These are phyloP conservation scores for Parapsyche elsis DNA, from an alignment of 1,140 invertebrate species.

Conservation along the genomic window DNA sequence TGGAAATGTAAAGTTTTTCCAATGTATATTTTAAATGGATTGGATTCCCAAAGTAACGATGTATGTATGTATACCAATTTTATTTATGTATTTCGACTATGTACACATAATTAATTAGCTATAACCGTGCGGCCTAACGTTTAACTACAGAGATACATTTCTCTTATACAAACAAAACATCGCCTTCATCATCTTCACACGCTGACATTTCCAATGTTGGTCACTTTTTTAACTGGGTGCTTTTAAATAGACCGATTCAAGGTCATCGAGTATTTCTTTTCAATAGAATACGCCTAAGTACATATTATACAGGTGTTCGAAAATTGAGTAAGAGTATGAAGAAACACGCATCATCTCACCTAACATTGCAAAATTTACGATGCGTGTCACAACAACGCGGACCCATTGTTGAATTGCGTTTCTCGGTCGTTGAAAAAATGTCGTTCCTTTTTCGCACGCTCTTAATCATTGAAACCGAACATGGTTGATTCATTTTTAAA, in stretches of 20 bases:
- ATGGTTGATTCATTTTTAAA: background rate
- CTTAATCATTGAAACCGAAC: background rate
- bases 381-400: background rate
- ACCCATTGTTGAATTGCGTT: constrained; percentile 5
- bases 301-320: constrained; percentile 2
- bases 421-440: background rate
- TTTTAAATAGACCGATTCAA: background rate
- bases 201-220: background rate
- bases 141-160: too few relatives aligned
- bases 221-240: background rate
- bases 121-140: too few relatives aligned
- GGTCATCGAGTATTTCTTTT: background rate
- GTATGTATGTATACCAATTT: too few relatives aligned
- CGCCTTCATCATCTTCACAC: background rate
- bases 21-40: too few relatives aligned
- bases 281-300: background rate
- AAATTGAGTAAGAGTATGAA: background rate
- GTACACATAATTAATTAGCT: too few relatives aligned
- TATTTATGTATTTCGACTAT: too few relatives aligned
- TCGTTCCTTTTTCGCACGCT: background rate
- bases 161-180: background rate
- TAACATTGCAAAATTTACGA: background rate
- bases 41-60: too few relatives aligned
- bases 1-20: too few relatives aligned
- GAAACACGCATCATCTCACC: background rate